Percentiles rank a stretch among this genome's conserved stretches.
Evolutionary conservation across 2,888 invertebrate species (phyloP).

Genomic region (Eudemis profundana): DNA sequence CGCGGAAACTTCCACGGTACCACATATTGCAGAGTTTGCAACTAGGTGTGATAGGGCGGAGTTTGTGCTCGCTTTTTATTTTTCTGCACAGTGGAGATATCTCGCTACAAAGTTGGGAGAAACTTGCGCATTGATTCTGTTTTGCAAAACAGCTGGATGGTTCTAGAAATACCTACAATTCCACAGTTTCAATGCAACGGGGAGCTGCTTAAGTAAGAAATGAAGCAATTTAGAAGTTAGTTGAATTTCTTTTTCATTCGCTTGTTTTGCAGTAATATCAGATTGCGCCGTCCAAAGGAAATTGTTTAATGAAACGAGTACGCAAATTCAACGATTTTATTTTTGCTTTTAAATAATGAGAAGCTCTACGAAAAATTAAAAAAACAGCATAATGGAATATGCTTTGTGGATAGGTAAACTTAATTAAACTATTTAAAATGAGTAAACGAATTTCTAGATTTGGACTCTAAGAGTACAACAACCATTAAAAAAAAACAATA

Average conservation of each 20-base stretch:
- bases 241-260: conserved; percentile 24
- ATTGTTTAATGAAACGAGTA: conserved; percentile 9
- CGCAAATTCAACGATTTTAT: neutral
- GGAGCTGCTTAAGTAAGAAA: conserved; percentile 24
- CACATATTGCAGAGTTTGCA: conserved; percentile 34
- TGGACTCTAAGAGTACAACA: too few relatives aligned
- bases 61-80: conserved; percentile 44
- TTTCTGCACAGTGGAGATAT: conserved; percentile 41
- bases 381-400: too few relatives aligned
- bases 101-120: conserved; percentile 33
- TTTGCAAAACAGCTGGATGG: conserved; percentile 30
- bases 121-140: conserved; percentile 38
- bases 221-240: conserved; percentile 30
- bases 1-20: conserved; percentile 20
- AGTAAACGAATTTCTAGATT: too few relatives aligned
- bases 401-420: too few relatives aligned
- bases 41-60: conserved; percentile 47
- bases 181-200: conserved; percentile 2
- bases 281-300: neutral
- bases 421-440: too few relatives aligned
- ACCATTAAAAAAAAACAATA: too few relatives aligned
- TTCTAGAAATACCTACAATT: conserved; percentile 26
- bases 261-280: conserved; percentile 19
- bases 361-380: too few relatives aligned
- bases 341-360: too few relatives aligned